Evolutionary conservation across 2,888 invertebrate genomes (phyloP).

Genomic region (Barypeithes pellucidus): DNA sequence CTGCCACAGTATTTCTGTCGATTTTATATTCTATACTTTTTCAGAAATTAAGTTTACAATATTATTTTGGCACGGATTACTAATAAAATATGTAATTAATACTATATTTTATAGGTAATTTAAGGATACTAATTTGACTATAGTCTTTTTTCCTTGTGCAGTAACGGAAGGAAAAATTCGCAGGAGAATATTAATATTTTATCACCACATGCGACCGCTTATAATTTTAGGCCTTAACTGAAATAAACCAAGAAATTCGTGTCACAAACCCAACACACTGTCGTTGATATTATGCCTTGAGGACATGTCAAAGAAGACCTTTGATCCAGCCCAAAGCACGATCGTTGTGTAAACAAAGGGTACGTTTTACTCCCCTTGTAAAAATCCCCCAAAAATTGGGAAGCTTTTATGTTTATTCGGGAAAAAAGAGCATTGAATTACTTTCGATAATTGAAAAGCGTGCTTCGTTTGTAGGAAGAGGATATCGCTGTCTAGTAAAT

Average conservation of each 20-base stretch:
- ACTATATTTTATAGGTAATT: too few relatives aligned
- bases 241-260: background rate
- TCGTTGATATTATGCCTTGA: conserved; percentile 1
- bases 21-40: too few relatives aligned
- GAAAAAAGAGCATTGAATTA: conserved; percentile 26
- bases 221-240: background rate
- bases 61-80: too few relatives aligned
- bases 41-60: too few relatives aligned
- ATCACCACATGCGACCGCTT: too few relatives aligned
- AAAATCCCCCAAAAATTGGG: conserved; percentile 10
- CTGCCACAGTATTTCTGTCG: too few relatives aligned
- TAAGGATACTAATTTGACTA: too few relatives aligned
- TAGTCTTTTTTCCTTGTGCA: too few relatives aligned
- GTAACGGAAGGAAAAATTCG: too few relatives aligned
- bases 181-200: too few relatives aligned
- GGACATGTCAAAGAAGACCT: background rate
- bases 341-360: conserved; percentile 21
- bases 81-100: too few relatives aligned
- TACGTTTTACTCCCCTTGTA: background rate
- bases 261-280: background rate
- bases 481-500: conserved; percentile 23
- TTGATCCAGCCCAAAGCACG: conserved; percentile 12
- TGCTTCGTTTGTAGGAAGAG: conserved; percentile 9
- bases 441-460: conserved; percentile 34
- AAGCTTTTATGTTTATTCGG: conserved; percentile 16